phyloP scores from a whole-genome alignment of 2,888 invertebrate species.

The Galeopsomyia nigrocyanea region DNA sequence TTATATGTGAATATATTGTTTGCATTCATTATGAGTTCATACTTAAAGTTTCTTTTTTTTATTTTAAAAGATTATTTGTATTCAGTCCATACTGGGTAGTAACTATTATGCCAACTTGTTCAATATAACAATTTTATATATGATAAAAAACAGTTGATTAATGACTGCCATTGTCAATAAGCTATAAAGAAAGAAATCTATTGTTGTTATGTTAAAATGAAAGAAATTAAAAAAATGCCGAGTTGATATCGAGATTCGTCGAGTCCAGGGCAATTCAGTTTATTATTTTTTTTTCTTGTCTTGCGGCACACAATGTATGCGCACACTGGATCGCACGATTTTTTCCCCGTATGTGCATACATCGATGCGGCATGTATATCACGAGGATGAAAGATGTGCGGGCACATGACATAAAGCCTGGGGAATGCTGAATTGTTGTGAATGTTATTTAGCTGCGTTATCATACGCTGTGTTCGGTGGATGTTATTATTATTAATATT shows the following conservation, averaged over 20 bases:
- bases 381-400: slow-evolving; percentile 49
- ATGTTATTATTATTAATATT: slow-evolving; percentile 9
- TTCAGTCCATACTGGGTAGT: slow-evolving; percentile 31
- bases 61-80: slow-evolving; percentile 26
- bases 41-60: slow-evolving; percentile 33
- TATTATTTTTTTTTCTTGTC: slow-evolving; percentile 10
- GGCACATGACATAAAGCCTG: slow-evolving; percentile 55
- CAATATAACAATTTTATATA: slow-evolving; percentile 41
- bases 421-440: slow-evolving; percentile 57
- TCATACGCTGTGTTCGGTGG: slow-evolving; percentile 48
- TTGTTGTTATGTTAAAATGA: slow-evolving; percentile 38
- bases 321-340: slow-evolving; percentile 35
- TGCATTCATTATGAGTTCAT: slow-evolving; percentile 35
- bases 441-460: slow-evolving; percentile 59
- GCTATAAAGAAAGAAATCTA: slow-evolving; percentile 28
- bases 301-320: slow-evolving; percentile 45
- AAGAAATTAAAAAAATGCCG: slow-evolving; percentile 14
- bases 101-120: slow-evolving; percentile 39
- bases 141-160: slow-evolving; percentile 37
- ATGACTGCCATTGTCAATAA: slow-evolving; percentile 47
- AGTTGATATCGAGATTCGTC: slow-evolving; percentile 45
- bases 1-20: slow-evolving; percentile 45
- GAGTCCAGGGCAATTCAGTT: slow-evolving; percentile 43
- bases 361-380: slow-evolving; percentile 27
- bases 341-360: slow-evolving; percentile 42